These are phyloP conservation scores for Deilephila elpenor DNA, from an alignment of 2,888 invertebrate species.

Conservation along the genomic window DNA sequence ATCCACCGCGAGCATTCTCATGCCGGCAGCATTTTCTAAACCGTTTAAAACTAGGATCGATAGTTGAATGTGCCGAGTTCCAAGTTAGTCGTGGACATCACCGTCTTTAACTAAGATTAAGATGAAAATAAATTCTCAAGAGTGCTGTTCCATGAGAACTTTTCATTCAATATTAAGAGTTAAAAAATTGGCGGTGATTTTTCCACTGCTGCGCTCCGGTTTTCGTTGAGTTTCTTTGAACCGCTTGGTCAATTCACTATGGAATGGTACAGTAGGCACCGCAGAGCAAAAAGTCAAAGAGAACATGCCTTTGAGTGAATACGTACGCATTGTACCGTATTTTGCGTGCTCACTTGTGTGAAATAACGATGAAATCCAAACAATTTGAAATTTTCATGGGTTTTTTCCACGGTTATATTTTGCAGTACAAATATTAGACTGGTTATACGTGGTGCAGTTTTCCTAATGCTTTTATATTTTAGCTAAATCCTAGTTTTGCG, in stretches of 20 bases:
- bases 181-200: constrained; percentile 47
- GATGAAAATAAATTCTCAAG: constrained; percentile 52
- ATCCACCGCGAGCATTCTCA: not conserved
- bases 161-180: constrained; percentile 39
- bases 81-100: constrained; percentile 1
- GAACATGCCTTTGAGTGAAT: constrained; percentile 40
- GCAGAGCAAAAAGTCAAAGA: constrained; percentile 42
- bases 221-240: constrained; percentile 43
- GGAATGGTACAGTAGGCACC: constrained; percentile 36
- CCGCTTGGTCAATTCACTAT: constrained; percentile 44
- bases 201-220: constrained; percentile 40
- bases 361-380: constrained; percentile 46
- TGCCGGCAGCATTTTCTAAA: constrained; percentile 15
- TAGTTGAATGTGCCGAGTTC: not conserved
- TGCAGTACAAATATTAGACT: not conserved
- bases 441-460: not conserved
- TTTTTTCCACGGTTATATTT: not conserved
- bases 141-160: constrained; percentile 36
- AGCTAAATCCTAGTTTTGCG: too few relatives aligned
- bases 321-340: constrained; percentile 43
- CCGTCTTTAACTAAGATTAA: constrained; percentile 48
- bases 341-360: constrained; percentile 42
- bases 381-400: constrained; percentile 36
- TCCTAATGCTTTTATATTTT: too few relatives aligned
- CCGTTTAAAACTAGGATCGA: constrained; percentile 12